Percentiles rank a stretch among this genome's conserved stretches.
phyloP scores from a whole-genome alignment of 2,113 vertebrate species.

The Osmerus eperlanus region DNA sequence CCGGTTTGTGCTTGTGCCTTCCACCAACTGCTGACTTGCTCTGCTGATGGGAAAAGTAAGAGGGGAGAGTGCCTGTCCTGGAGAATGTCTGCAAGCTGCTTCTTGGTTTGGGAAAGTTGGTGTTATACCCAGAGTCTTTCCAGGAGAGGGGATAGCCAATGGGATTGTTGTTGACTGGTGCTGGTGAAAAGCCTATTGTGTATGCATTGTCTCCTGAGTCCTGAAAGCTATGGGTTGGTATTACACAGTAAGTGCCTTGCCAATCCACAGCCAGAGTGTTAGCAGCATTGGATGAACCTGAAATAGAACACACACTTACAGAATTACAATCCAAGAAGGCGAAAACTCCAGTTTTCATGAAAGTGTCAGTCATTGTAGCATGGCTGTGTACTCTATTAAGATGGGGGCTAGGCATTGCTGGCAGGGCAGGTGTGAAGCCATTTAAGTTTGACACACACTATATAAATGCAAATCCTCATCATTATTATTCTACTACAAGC shows the following conservation, averaged over 20 bases:
- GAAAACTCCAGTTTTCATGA: slow-evolving; percentile 4
- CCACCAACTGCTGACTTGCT: not conserved
- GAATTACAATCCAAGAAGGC: slow-evolving; percentile 19
- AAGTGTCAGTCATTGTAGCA: not conserved
- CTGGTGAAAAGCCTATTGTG: slow-evolving; percentile 63
- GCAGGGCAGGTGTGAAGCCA: not conserved
- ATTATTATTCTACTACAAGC: not conserved
- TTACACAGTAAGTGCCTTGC: slow-evolving; percentile 47
- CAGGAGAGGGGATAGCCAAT: slow-evolving; percentile 42
- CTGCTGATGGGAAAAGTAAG: slow-evolving; percentile 52
- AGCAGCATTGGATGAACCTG: slow-evolving; percentile 52
- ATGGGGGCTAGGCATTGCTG: not conserved
- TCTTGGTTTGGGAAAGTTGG: slow-evolving; percentile 47
- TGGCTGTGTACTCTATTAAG: not conserved
- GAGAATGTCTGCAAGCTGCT: slow-evolving; percentile 52
- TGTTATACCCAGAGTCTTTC: slow-evolving; percentile 54
- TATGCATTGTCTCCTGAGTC: slow-evolving; percentile 53
- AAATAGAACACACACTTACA: slow-evolving; percentile 30
- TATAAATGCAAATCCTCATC: slow-evolving; percentile 2
- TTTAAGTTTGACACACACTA: not conserved
- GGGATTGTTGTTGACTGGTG: slow-evolving; percentile 46
- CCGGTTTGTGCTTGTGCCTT: slow-evolving; percentile 32
- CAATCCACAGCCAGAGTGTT: slow-evolving; percentile 52
- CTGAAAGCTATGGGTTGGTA: slow-evolving; percentile 51
- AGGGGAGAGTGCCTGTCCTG: slow-evolving; percentile 59